phyloP scores from a whole-genome alignment of 1,140 invertebrate genomes.

The Theocolax elegans region DNA sequence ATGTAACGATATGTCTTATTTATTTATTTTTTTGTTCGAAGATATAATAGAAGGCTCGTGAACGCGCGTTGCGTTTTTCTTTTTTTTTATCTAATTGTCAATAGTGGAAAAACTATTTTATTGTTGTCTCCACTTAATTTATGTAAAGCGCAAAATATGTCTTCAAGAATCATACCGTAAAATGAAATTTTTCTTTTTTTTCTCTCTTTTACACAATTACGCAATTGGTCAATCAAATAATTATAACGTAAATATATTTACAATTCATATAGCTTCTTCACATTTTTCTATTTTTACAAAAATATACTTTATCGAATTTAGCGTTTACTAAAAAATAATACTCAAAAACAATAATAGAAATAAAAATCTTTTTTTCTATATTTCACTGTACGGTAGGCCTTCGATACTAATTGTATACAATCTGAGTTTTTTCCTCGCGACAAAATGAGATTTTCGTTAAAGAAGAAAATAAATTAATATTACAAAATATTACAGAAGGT shows the following conservation, averaged over 20 bases:
- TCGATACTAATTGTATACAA: slow-evolving; percentile 23
- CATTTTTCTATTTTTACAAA: slow-evolving; percentile 33
- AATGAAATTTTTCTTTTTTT: slow-evolving; percentile 32
- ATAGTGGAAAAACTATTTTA: slow-evolving; percentile 29
- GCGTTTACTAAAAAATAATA: slow-evolving; percentile 14
- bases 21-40: slow-evolving; percentile 28
- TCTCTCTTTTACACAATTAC: slow-evolving; percentile 6
- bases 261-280: slow-evolving; percentile 30
- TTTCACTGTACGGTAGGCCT: slow-evolving; percentile 42
- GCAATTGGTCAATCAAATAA: slow-evolving; percentile 30
- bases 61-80: neutral
- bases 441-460: neutral
- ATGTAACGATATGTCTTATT: slow-evolving; percentile 43
- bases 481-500: slow-evolving; percentile 41
- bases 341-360: slow-evolving; percentile 14
- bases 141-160: slow-evolving; percentile 28
- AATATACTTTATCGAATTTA: slow-evolving; percentile 34
- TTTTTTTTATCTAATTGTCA: slow-evolving; percentile 23
- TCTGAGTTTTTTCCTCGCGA: neutral
- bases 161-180: slow-evolving; percentile 37
- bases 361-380: neutral
- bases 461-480: slow-evolving; percentile 8
- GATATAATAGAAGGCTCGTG: slow-evolving; percentile 36
- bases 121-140: slow-evolving; percentile 13
- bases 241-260: slow-evolving; percentile 39